Evolutionary conservation across 2,797 vertebrate species (phyloP), one percentile per base, ranked within the genome.

Genomic region (Sternarchorhynchus goeldii): DNA sequence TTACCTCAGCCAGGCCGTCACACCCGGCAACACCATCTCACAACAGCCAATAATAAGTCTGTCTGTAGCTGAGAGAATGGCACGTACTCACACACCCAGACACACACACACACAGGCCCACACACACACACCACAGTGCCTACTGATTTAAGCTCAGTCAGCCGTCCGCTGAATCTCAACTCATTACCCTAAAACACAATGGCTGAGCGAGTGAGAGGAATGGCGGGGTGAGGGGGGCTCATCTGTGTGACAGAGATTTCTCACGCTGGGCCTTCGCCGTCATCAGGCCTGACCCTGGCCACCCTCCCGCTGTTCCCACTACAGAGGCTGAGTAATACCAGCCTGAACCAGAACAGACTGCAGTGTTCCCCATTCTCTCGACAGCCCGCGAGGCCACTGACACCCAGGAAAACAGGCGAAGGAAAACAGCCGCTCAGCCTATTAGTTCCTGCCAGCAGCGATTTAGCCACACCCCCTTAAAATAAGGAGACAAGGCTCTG

Each of bases 241-340:
- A 56, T 63, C 67, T 45, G 41, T 60, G 76, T 68, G 69, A 82
- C 72, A 36, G 29, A 83, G 80, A 85, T 59, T 74, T 84, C 63
- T 59, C 65, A 84, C 17, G 1, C 56, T 18, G 34, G 78, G 32
- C 82, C 80, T 85, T 68, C 87, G 89, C 89, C 88, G 6, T 90
- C 88, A 91, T 91, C 86, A 80, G 84, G 84, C 83, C 75, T 82
- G 87, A 86, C 88, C 90, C 85, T 73, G 31, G 87, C 90, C 88
- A 89, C 89, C 88, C 88, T 87, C 85, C 80, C 75, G 70, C 50
- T 20, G 25, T 83, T 65, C 67, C 58, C 21, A 55, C 41, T n/a
- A 64, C 73, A 80, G 84, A 86, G 87, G 85, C 83, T 92, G 90
- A 93, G 88, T 92, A 91, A 92, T 91, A 91, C 86, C 86, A 85